Evolutionary conservation across 2,888 invertebrate species (phyloP).

Genomic region (Helleia helle): DNA sequence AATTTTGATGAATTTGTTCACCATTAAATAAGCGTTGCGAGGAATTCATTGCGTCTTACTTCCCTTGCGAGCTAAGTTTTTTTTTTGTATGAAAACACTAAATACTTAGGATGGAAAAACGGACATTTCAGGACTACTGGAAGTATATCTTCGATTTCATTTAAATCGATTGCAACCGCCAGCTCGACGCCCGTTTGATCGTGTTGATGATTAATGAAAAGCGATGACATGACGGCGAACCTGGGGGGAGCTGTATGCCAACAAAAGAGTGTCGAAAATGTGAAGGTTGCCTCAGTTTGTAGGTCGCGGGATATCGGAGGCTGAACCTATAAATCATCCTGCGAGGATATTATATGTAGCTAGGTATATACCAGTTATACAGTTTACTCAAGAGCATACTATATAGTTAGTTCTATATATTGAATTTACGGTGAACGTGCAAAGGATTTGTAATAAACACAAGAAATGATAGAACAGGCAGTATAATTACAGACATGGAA

Average conservation of each 20-base stretch:
- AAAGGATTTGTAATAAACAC: too few species aligned
- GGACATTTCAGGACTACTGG: constrained; percentile 8
- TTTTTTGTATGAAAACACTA: too few species aligned
- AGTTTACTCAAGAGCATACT: too few species aligned
- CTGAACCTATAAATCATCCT: constrained; percentile 65
- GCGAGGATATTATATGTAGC: constrained; percentile 40
- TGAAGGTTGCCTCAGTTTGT: constrained; percentile 69
- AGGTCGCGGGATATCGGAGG: constrained; percentile 61
- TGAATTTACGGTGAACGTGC: too few species aligned
- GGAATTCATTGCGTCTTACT: too few species aligned
- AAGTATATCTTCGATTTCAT: constrained; percentile 19
- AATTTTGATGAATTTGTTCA: background rate
- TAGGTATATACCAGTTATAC: background rate
- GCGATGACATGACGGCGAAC: constrained; percentile 67
- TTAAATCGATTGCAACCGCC: constrained; percentile 47
- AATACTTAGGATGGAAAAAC: too few species aligned
- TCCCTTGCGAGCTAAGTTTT: too few species aligned
- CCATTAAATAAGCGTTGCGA: background rate
- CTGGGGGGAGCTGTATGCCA: constrained; percentile 52
- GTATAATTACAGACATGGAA: too few species aligned
- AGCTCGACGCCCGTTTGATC: constrained; percentile 59
- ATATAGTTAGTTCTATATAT: background rate
- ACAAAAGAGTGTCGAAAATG: constrained; percentile 69
- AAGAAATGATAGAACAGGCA: too few species aligned
- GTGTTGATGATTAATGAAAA: constrained; percentile 69